A percentile compares a stretch with the other conserved stretches of the same genome.
These are phyloP conservation scores for Pseudochirops corinnae DNA, from an alignment of 2,797 vertebrate genomes.

Conservation along the genomic window DNA sequence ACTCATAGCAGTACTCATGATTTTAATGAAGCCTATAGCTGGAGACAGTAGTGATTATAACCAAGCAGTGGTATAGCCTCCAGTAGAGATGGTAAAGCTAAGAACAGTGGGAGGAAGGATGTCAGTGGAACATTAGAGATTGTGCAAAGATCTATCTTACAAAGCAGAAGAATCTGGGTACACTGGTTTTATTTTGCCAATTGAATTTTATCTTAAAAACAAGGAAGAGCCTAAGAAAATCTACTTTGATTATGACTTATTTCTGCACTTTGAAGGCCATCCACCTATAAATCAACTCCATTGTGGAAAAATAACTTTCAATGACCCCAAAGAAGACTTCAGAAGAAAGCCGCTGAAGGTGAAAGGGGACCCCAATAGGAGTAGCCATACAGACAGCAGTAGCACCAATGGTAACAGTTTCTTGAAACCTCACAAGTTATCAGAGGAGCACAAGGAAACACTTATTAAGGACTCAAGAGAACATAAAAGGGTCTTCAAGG, in stretches of 20 bases:
- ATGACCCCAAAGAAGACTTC: slow-evolving; percentile 98
- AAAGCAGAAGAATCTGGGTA: too few relatives aligned
- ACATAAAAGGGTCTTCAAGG: slow-evolving; percentile 99
- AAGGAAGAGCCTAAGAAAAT: slow-evolving; percentile 99
- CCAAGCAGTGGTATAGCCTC: too few relatives aligned
- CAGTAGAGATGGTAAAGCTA: too few relatives aligned
- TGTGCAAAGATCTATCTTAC: too few relatives aligned
- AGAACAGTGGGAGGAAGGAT: too few relatives aligned
- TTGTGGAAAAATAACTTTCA: slow-evolving; percentile 99
- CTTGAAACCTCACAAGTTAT: slow-evolving; percentile 95
- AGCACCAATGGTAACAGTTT: slow-evolving; percentile 91
- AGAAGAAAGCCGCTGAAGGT: slow-evolving; percentile 96
- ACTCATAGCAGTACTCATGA: too few relatives aligned
- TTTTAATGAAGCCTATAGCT: too few relatives aligned
- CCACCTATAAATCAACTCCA: slow-evolving; percentile 99
- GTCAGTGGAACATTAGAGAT: too few relatives aligned
- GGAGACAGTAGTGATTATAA: too few relatives aligned
- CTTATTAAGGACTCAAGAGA: slow-evolving; percentile 96
- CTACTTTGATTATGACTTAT: slow-evolving; percentile 99
- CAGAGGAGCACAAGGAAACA: slow-evolving; percentile 95
- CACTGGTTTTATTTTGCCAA: too few relatives aligned
- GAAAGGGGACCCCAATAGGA: slow-evolving; percentile 93
- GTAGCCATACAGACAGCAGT: slow-evolving; percentile 85
- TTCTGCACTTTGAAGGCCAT: slow-evolving; percentile 98
- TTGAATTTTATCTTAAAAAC: too few relatives aligned